Conservation (phyloP, 2,888 invertebrate species). For the Metalampra italica region DNA sequence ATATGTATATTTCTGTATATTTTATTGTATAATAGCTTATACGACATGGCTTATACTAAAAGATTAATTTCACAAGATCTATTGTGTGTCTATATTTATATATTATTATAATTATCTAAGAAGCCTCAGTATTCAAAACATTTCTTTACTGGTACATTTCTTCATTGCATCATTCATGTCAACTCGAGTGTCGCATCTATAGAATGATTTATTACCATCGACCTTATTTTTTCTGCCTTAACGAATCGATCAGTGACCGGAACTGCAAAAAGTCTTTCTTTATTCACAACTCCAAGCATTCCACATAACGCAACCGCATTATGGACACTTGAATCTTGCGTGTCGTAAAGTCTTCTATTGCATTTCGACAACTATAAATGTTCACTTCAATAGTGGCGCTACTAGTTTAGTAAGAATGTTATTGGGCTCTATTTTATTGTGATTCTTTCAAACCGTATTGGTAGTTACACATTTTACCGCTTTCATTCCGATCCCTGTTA, state of each 20-base stretch:
- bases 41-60: no score
- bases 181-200: slow-evolving; percentile 23
- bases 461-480: no score
- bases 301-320: slow-evolving; percentile 8
- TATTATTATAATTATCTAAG: no score
- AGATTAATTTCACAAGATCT: background rate
- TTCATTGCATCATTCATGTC: slow-evolving; percentile 15
- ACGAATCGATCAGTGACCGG: slow-evolving; percentile 61
- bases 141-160: background rate
- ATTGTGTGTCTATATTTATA: no score
- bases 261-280: slow-evolving; percentile 57
- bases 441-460: no score
- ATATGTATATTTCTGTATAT: no score
- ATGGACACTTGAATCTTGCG: background rate
- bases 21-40: no score
- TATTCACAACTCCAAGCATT: slow-evolving; percentile 23
- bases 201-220: slow-evolving; percentile 14
- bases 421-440: no score
- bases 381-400: no score
- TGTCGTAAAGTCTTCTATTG: slow-evolving; percentile 47
- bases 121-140: background rate
- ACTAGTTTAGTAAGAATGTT: no score
- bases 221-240: slow-evolving; percentile 5
- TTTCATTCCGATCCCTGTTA: no score
- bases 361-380: slow-evolving; percentile 18